A percentile compares a stretch with the other conserved stretches of the same genome.
Evolutionary conservation across 2,797 vertebrate species (phyloP).

Genomic region (Australoheros facetus): DNA sequence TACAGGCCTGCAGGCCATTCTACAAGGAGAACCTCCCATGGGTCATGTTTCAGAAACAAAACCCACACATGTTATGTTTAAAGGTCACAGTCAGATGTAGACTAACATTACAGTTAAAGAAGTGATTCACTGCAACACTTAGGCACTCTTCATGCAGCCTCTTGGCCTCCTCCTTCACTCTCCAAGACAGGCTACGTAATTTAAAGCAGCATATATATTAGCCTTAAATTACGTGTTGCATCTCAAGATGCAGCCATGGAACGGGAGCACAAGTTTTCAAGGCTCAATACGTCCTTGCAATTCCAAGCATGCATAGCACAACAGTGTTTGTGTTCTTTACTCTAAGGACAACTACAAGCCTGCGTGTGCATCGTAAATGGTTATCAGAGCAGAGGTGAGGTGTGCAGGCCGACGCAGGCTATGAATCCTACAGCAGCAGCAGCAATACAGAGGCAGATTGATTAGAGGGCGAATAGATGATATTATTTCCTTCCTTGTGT

Average conservation of each 20-base stretch:
- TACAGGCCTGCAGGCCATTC: constrained; percentile 44
- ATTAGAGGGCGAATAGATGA: constrained; percentile 59
- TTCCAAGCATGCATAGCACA: constrained; percentile 14
- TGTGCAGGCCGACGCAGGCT: constrained; percentile 30
- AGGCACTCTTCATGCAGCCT: constrained; percentile 40
- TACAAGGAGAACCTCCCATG: constrained; percentile 49
- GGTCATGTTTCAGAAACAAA: constrained; percentile 67
- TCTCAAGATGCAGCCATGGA: constrained; percentile 11
- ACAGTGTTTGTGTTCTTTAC: constrained; percentile 29
- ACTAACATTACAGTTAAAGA: constrained; percentile 58
- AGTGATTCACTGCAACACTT: constrained; percentile 57
- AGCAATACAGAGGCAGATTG: constrained; percentile 61
- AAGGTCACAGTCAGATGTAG: constrained; percentile 70
- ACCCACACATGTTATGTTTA: constrained; percentile 69
- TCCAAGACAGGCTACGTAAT: constrained; percentile 35
- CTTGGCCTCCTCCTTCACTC: constrained; percentile 39
- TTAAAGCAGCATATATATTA: constrained; percentile 55
- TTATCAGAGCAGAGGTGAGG: constrained; percentile 51
- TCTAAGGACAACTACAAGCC: constrained; percentile 26
- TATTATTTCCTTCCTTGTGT: constrained; percentile 37
- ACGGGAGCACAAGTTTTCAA: constrained; percentile 15
- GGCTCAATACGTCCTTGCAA: constrained; percentile 23
- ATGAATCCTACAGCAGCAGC: constrained; percentile 28
- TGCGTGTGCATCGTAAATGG: constrained; percentile 44
- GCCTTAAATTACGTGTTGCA: constrained; percentile 44